Evolutionary conservation across 2,888 invertebrate genomes (phyloP).

Genomic region (Syritta pipiens): DNA sequence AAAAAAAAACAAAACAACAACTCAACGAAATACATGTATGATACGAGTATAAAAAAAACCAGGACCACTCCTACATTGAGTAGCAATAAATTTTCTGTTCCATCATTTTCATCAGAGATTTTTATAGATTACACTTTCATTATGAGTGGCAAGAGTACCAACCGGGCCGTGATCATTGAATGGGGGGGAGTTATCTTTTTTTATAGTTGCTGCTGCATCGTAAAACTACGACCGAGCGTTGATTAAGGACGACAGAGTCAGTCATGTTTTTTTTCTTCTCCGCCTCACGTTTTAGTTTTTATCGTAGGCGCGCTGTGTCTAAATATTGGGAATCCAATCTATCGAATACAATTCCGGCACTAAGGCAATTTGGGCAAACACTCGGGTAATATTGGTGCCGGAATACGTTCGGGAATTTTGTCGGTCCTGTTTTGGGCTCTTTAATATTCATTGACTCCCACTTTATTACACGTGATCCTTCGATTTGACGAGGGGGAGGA

Average conservation of each 20-base stretch:
- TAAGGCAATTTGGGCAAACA: not conserved
- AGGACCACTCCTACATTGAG: not conserved
- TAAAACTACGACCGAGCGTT: constrained; percentile 28
- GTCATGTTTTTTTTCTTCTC: not conserved
- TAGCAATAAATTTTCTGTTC: constrained; percentile 31
- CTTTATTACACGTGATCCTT: constrained; percentile 32
- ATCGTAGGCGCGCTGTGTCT: not conserved
- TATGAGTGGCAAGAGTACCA: no score
- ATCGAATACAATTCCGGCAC: not conserved
- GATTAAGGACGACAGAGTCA: constrained; percentile 27
- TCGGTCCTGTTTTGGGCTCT: not conserved
- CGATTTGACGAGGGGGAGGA: not conserved
- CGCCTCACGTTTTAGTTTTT: not conserved
- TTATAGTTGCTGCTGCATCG: constrained; percentile 6
- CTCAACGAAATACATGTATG: constrained; percentile 2
- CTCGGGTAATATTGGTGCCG: constrained; percentile 3
- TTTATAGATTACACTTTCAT: constrained; percentile 13
- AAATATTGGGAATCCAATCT: not conserved
- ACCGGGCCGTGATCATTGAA: no score
- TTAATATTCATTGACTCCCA: constrained; percentile 22
- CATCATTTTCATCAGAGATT: constrained; percentile 26
- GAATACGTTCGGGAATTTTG: constrained; percentile 1
- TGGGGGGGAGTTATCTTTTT: not conserved
- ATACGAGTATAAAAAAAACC: not conserved
- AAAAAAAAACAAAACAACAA: constrained; percentile 8